Percentiles rank a stretch among this genome's conserved stretches.
These are phyloP conservation scores for Apamea crenata DNA, from an alignment of 2,888 invertebrate species.

Conservation along the genomic window DNA sequence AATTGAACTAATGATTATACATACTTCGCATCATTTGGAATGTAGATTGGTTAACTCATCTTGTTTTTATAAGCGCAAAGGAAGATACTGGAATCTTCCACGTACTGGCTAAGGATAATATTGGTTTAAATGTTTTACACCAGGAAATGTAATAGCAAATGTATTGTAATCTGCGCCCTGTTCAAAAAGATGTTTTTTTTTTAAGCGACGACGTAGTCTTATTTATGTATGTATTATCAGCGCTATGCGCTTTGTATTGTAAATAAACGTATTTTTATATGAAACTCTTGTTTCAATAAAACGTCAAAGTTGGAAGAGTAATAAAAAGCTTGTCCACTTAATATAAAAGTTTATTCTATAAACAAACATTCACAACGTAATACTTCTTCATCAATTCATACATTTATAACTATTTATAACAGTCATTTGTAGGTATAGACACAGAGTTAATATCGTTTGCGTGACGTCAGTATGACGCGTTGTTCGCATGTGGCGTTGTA, in stretches of 20 bases:
- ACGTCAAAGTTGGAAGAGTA: background rate
- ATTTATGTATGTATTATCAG: constrained; percentile 14
- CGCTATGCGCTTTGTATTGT: constrained; percentile 53
- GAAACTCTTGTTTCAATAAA: constrained; percentile 27
- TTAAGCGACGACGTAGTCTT: background rate
- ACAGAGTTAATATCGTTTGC: background rate
- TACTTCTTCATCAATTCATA: constrained; percentile 31
- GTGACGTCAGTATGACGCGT: no score
- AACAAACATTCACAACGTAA: constrained; percentile 47
- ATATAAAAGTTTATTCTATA: constrained; percentile 46
- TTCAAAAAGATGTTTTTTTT: background rate
- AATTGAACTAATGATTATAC: background rate
- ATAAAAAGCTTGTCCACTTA: constrained; percentile 28
- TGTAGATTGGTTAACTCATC: no score
- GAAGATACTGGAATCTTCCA: background rate
- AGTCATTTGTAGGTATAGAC: constrained; percentile 10
- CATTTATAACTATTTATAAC: constrained; percentile 5
- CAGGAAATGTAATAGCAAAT: background rate
- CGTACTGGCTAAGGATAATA: background rate
- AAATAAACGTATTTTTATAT: constrained; percentile 56
- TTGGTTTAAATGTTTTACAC: background rate
- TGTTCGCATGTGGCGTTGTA: no score
- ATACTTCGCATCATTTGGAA: background rate
- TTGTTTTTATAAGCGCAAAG: background rate
- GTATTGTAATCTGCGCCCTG: background rate